Percentiles rank a stretch among this genome's conserved stretches.
Evolutionary conservation across 2,797 vertebrate genomes (phyloP).

Genomic region (Lepidocolaptes lacrymiger): DNA sequence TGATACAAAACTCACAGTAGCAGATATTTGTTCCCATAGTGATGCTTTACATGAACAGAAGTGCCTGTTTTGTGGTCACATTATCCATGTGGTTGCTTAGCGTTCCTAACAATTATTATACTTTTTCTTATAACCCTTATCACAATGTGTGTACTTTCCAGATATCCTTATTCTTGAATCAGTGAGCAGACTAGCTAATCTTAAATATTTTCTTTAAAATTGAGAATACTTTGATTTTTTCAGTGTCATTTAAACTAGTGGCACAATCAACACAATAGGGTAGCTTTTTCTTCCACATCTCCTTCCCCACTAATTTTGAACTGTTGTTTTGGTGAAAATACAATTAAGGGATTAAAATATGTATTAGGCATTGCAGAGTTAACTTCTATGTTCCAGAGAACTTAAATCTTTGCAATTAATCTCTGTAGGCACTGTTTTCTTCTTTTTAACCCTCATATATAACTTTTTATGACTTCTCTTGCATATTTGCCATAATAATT

Average conservation of each 20-base stretch:
- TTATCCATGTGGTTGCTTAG: not conserved
- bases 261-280: not conserved
- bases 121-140: not conserved
- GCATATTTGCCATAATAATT: not conserved
- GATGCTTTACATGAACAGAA: not conserved
- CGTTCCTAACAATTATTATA: not conserved
- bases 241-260: not conserved
- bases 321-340: not conserved
- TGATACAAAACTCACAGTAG: not conserved
- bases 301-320: not conserved
- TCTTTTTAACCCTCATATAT: not conserved
- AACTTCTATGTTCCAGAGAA: not conserved
- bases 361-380: not conserved
- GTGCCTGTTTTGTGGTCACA: not conserved
- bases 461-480: not conserved
- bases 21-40: not conserved
- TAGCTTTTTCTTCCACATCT: not conserved
- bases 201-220: not conserved
- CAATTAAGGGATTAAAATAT: not conserved
- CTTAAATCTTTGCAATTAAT: not conserved
- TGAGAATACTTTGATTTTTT: not conserved
- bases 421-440: not conserved
- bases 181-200: not conserved
- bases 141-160: not conserved
- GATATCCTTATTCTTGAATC: not conserved